These are phyloP conservation scores for Drosophila subquinaria DNA, from an alignment of 2,888 invertebrate genomes.

Conservation along the genomic window DNA sequence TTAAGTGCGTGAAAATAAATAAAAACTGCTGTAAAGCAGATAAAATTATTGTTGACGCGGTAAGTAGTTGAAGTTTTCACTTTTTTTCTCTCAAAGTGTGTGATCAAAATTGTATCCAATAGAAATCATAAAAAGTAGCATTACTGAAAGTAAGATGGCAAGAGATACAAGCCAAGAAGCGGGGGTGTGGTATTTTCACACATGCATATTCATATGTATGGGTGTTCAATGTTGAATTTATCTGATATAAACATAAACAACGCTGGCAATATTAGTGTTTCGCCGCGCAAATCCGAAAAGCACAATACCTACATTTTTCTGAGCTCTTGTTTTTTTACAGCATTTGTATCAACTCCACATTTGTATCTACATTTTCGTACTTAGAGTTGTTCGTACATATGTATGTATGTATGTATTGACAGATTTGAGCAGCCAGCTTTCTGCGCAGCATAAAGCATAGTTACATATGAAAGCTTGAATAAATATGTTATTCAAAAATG, in stretches of 20 bases:
- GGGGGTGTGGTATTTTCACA: conserved; percentile 57
- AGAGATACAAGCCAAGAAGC: conserved; percentile 27
- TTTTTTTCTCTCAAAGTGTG: conserved; percentile 10
- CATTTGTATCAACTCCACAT: too few species aligned
- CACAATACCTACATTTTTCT: neutral
- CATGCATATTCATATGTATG: conserved; percentile 38
- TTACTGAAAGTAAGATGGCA: conserved; percentile 31
- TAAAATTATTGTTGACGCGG: conserved; percentile 69
- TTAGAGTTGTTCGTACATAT: neutral
- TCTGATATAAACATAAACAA: conserved; percentile 51
- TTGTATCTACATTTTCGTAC: neutral
- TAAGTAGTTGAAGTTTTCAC: conserved; percentile 64
- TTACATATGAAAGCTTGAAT: conserved; percentile 1
- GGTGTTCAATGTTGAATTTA: conserved; percentile 26
- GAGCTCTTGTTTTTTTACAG: neutral
- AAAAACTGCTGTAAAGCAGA: conserved; percentile 79
- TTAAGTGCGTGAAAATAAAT: conserved; percentile 71
- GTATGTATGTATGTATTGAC: neutral
- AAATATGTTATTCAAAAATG: neutral
- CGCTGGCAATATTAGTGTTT: neutral
- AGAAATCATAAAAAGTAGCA: conserved; percentile 14
- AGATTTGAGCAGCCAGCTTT: neutral
- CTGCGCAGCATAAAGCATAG: conserved; percentile 19
- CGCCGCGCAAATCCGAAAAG: neutral
- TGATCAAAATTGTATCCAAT: conserved; percentile 11